These are phyloP conservation scores for Athene cunicularia DNA, from an alignment of 2,113 vertebrate species.

Conservation along the genomic window DNA sequence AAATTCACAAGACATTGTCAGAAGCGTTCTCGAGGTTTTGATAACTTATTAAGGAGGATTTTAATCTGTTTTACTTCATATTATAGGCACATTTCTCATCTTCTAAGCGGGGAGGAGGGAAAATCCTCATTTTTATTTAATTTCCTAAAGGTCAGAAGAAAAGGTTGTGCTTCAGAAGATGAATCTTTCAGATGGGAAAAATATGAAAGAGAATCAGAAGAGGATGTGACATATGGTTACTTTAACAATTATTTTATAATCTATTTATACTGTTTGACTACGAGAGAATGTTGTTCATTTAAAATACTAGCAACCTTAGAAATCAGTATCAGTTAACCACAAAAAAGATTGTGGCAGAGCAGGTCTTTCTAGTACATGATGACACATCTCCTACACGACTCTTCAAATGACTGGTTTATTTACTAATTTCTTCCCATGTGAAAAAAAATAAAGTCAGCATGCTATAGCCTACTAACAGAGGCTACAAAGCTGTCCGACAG, in stretches of 20 bases:
- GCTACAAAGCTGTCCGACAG: neutral
- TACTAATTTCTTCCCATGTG: neutral
- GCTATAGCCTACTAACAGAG: neutral
- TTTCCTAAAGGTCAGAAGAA: slow-evolving; percentile 26
- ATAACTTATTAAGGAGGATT: neutral
- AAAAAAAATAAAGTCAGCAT: neutral
- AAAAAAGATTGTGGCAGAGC: neutral
- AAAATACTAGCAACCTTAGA: neutral
- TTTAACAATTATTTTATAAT: slow-evolving; percentile 13
- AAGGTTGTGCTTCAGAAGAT: slow-evolving; percentile 4
- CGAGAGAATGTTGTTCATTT: neutral
- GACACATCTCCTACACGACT: neutral
- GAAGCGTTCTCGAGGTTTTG: slow-evolving; percentile 2
- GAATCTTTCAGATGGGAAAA: neutral
- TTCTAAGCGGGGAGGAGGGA: neutral
- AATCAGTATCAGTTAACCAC: neutral
- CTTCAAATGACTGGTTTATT: neutral
- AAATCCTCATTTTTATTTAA: slow-evolving; percentile 30
- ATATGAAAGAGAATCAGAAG: neutral
- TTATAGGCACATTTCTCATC: neutral
- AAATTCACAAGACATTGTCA: neutral
- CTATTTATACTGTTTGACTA: neutral
- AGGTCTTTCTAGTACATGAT: neutral
- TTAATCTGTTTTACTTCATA: slow-evolving; percentile 1
- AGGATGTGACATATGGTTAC: neutral